These are phyloP conservation scores for Melanotaenia trifasciata DNA, from an alignment of 2,797 vertebrate genomes.

Conservation along the genomic window DNA sequence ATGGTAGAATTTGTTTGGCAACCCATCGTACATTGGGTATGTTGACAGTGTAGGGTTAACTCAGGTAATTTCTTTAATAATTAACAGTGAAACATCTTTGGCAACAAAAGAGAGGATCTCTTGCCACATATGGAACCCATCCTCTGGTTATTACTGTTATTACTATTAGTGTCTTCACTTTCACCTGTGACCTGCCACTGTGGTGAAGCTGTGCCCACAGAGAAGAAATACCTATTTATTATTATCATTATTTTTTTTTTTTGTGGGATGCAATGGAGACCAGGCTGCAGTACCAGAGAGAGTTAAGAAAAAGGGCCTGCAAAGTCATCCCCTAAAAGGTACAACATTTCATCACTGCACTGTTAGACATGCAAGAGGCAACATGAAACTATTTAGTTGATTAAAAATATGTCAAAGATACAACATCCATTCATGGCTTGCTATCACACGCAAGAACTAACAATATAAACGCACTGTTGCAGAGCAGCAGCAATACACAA, in stretches of 20 bases:
- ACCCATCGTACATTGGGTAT: background rate
- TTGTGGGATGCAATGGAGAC: background rate
- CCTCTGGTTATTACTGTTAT: background rate
- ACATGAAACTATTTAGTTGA: background rate
- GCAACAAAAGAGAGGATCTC: background rate
- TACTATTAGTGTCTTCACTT: no score
- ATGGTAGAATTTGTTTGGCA: background rate
- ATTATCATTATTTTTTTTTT: background rate
- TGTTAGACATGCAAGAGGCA: background rate
- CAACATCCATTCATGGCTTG: background rate
- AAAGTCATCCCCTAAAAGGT: background rate
- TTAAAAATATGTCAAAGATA: conserved; percentile 7
- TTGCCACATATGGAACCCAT: background rate
- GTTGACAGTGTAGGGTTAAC: background rate
- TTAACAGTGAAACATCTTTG: background rate
- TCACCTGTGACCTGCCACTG: no score
- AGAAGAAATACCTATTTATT: background rate
- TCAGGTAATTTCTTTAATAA: background rate
- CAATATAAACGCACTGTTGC: background rate
- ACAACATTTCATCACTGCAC: background rate
- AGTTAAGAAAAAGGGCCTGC: background rate
- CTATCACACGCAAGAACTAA: background rate
- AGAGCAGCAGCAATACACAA: background rate
- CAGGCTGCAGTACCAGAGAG: background rate
- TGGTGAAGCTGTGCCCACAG: background rate